phyloP scores from a whole-genome alignment of 2,888 invertebrate genomes.

The Blastobasis adustella region DNA sequence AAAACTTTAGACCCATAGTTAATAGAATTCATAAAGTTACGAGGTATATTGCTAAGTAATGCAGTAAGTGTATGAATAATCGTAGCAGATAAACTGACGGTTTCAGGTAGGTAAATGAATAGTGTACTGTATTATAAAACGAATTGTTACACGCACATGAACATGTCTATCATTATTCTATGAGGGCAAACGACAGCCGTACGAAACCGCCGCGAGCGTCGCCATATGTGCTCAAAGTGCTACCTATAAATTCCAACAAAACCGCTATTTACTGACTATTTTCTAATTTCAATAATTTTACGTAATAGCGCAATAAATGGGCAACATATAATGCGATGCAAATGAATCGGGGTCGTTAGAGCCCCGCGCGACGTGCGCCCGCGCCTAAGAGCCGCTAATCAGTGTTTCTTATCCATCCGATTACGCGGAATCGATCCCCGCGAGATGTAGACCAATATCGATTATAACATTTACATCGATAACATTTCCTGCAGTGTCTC shows the following conservation, averaged over 20 bases:
- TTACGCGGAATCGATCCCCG: conserved; percentile 56
- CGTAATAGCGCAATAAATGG: conserved; percentile 50
- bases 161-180: conserved; percentile 6
- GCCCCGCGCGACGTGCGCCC: conserved; percentile 22
- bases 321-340: conserved; percentile 53
- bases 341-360: conserved; percentile 48
- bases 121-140: not conserved
- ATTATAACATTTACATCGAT: conserved; percentile 58
- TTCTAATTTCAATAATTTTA: conserved; percentile 55
- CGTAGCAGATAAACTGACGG: no score
- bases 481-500: conserved; percentile 43
- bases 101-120: no score
- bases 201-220: conserved; percentile 24
- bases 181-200: conserved; percentile 11
- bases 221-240: conserved; percentile 26
- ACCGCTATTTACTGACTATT: conserved; percentile 47
- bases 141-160: conserved; percentile 3
- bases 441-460: conserved; percentile 54
- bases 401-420: conserved; percentile 47
- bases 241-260: conserved; percentile 36
- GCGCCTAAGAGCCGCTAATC: conserved; percentile 45
- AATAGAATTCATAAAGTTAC: no score
- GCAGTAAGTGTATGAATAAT: no score
- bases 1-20: no score
- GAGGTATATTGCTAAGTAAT: no score